Conservation (phyloP, 1,140 invertebrate species). For the Lordiphosa collinella region DNA sequence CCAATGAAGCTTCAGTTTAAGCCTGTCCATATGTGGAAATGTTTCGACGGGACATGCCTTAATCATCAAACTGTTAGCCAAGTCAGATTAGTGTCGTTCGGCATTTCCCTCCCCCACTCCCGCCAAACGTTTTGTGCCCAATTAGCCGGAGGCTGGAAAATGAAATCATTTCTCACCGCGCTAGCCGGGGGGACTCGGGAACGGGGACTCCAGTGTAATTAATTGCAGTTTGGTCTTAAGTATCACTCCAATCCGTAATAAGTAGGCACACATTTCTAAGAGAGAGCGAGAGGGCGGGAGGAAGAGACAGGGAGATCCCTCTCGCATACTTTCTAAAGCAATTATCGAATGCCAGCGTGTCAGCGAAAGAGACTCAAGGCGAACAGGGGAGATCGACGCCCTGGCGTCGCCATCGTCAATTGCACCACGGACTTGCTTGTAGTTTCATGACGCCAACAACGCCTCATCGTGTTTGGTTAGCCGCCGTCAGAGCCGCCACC, state of each 20-base stretch:
- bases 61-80: constrained; percentile 5
- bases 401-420: constrained; percentile 50
- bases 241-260: constrained; percentile 15
- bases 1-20: no score
- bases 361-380: constrained; percentile 8
- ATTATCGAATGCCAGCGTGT: constrained; percentile 76
- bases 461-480: constrained; percentile 76
- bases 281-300: constrained; percentile 34
- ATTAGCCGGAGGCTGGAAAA: constrained; percentile 67
- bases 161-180: constrained; percentile 76
- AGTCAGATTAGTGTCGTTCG: constrained; percentile 14
- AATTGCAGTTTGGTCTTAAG: constrained; percentile 45
- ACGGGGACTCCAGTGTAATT: constrained; percentile 48
- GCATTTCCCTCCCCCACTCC: neutral
- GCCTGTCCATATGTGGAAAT: no score
- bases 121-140: constrained; percentile 32
- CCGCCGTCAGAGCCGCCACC: constrained; percentile 75
- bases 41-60: no score
- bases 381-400: constrained; percentile 16
- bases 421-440: constrained; percentile 54
- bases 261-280: constrained; percentile 4
- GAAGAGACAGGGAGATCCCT: neutral
- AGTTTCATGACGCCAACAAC: constrained; percentile 73
- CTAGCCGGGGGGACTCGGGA: constrained; percentile 4
- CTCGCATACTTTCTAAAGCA: constrained; percentile 75